Base-by-base conservation (phyloP, 2,113 vertebrate genomes). In the Petromus typicus region DNA sequence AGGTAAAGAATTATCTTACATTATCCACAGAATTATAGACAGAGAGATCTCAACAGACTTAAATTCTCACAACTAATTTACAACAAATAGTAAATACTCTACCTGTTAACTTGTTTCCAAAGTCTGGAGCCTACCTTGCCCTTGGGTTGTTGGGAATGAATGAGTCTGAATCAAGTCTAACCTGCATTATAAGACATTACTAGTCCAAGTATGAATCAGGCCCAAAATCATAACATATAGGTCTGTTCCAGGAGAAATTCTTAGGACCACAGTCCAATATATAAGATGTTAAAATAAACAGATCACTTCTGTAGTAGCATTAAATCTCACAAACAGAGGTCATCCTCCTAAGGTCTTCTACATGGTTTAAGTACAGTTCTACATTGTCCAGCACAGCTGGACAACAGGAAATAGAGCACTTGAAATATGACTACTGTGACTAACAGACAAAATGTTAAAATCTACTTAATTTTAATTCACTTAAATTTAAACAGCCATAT, bases 391-490 rank as follows among this genome's bases (percentile, higher is more conserved):
- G 7, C n/a, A 89, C 18, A 57, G 57, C 23, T 57, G 27, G 51
- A 23, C 40, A 88, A 34, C 1, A 82, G 16, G 22, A 61, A 81
- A 83, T 0, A 48, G 27, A 82, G 30, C 43, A 25, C 30, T 40
- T 81, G 37, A 79, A 93, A 75, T 20, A 7, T 84, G 66, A 23
- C 59, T 51, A 81, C 2, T 91, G 34, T 76, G 16, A 91, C 18
- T 51, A 7, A 92, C 10, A 64, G 48, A 80, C 37, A 75, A n/a
- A 67, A 84, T 63, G 88, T 92, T 71, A 25, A 56, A 84, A 30
- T 86, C n/a, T 64, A 63, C 11, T 76, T 86, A 81, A 93, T 91
- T 90, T 94, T 79, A 94, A 87, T 83, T 54, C 43, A 86, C 56
- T 82, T 63, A 73, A 94, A 69, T 91, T 63, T 69, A 75, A 89